Conservation (phyloP, 1,140 invertebrate species). For the Cryptotermes secundus region DNA sequence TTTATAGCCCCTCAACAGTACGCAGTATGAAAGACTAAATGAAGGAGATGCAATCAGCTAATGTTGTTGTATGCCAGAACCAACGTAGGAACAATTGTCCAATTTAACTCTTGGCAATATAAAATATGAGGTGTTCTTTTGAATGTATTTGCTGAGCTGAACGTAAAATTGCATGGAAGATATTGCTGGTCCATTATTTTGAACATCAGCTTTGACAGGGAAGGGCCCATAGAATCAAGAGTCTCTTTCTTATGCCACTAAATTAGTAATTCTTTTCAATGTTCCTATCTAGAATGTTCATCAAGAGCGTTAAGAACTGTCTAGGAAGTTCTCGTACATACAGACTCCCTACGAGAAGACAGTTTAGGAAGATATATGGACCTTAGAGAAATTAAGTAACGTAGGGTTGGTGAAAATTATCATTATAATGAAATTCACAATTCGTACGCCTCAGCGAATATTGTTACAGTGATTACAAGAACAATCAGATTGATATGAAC, state of each 20-base stretch:
- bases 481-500: no score
- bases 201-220: neutral
- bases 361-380: no score
- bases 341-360: no score
- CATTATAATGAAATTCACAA: no score
- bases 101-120: conserved; percentile 10
- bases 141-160: neutral
- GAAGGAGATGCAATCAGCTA: neutral
- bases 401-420: no score
- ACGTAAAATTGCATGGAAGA: neutral
- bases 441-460: no score
- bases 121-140: neutral
- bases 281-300: neutral
- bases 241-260: neutral
- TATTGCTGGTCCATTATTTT: neutral
- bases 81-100: neutral
- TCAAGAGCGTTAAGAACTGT: no score
- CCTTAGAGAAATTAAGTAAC: no score
- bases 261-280: neutral
- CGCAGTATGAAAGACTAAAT: neutral
- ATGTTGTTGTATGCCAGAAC: neutral
- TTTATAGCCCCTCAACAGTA: neutral
- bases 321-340: no score
- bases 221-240: neutral
- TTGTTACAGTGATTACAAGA: no score